phyloP scores from a whole-genome alignment of 2,888 invertebrate species.

The Ypsolopha scabrella region DNA sequence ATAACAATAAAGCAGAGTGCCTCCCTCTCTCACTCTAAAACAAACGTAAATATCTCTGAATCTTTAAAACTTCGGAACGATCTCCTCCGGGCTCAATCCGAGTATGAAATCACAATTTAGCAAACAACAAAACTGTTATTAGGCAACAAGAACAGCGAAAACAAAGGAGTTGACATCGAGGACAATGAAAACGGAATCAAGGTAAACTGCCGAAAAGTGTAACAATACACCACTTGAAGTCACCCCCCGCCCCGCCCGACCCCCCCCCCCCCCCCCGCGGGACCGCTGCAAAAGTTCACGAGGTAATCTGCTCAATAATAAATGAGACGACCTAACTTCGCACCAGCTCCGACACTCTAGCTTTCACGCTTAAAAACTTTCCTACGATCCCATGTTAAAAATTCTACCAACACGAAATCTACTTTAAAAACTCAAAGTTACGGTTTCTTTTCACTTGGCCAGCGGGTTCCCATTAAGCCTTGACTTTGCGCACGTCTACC shows the following conservation, averaged over 20 bases:
- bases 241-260: neutral
- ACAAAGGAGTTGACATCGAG: neutral
- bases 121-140: neutral
- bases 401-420: conserved; percentile 15
- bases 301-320: conserved; percentile 62
- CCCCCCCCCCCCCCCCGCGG: conserved; percentile 1
- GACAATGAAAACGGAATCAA: neutral
- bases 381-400: conserved; percentile 31
- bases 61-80: neutral
- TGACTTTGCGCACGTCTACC: conserved; percentile 23
- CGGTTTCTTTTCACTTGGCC: conserved; percentile 13
- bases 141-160: neutral
- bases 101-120: neutral
- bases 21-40: too few species aligned
- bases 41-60: too few species aligned
- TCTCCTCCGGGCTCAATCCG: neutral
- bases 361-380: conserved; percentile 39
- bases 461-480: conserved; percentile 17
- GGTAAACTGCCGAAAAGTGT: neutral
- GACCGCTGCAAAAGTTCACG: conserved; percentile 21
- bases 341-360: conserved; percentile 51
- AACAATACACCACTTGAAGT: conserved; percentile 4
- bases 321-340: conserved; percentile 63
- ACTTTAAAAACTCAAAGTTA: conserved; percentile 14
- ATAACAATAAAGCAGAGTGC: too few species aligned